phyloP scores from a whole-genome alignment of 2,797 vertebrate genomes.

The Chloroceryle inda region DNA sequence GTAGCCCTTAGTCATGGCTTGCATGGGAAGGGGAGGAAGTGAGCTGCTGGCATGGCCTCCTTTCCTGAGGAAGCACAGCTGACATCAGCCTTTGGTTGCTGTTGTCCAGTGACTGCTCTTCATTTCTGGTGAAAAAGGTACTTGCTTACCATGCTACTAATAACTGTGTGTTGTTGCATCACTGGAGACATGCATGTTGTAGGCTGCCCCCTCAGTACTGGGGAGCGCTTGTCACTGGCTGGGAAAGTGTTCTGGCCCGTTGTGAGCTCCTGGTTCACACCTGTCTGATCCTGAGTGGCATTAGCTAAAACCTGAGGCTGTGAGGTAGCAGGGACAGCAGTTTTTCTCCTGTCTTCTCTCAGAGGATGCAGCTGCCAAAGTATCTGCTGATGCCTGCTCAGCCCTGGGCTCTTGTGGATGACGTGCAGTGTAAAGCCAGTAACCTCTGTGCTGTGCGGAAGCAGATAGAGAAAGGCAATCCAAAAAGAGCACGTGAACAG shows the following conservation, averaged over 20 bases:
- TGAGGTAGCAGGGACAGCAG: not conserved
- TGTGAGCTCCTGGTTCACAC: not conserved
- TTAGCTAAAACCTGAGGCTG: not conserved
- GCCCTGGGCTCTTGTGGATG: not conserved
- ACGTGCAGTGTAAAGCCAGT: not conserved
- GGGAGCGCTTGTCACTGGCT: rapidly evolving
- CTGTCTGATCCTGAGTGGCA: not conserved
- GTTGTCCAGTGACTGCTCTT: not conserved
- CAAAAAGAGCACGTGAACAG: not conserved
- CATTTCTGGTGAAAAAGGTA: not conserved
- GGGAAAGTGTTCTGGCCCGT: not conserved
- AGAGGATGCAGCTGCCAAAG: not conserved
- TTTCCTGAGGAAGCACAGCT: not conserved
- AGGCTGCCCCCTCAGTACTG: not conserved
- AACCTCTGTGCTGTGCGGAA: not conserved
- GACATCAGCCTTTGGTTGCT: not conserved
- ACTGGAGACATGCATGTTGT: rapidly evolving
- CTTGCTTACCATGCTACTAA: not conserved
- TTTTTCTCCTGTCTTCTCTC: not conserved
- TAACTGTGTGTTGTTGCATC: not conserved
- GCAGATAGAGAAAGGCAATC: not conserved
- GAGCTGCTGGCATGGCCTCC: not conserved
- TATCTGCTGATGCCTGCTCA: not conserved
- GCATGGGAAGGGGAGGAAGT: not conserved
- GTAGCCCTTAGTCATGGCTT: not conserved